Evolutionary conservation across 2,888 invertebrate genomes (phyloP), one percentile per base, ranked within the genome.

Genomic region (Patella caerulea): DNA sequence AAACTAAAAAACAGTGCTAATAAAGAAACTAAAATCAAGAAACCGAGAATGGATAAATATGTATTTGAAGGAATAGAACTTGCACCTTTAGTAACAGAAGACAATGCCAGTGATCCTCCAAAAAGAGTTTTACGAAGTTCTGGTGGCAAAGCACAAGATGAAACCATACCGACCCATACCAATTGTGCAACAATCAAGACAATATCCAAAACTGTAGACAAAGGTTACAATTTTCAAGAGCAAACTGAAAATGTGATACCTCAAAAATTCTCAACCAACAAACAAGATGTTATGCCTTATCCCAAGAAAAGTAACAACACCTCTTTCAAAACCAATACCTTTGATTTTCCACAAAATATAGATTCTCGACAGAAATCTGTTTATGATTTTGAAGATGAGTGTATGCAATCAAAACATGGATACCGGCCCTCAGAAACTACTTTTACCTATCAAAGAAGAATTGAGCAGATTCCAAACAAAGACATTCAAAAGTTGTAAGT

Each of bases 331-430:
- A 73, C 53, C 54, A 73, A 73, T 29, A 65, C 24, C 11, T 45
- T 45, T 45, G 45, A 45, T 45, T 45, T 45, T 45, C 45, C 3
- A 45, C 45, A 45, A 45, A 45, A 45, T 45, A 45, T 1, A 45
- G 45, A 45, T 45, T 45, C 45, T 45, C 45, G 45, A 45, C 45
- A 45, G 45, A 45, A 45, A 34, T 76, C 74, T 24, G 73, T 83
- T 11, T 83, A 78, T 79, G 80, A 83, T 65, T 83, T 83, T 54
- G 76, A 71, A 76, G 81, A 80, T 79, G 45, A 45, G 9, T 45
- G 45, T 45, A 9, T 45, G 45, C 45, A 45, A 45, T 45, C 45
- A 45, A 45, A 45, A 45, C 45, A 7, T 45, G 45, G 9, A 45
- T 45, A 45, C 45, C 7, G 45, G 45, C 45, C 45, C 7, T 45